Evolutionary conservation across 1,140 invertebrate species (phyloP), one percentile per base, ranked within the genome.

Genomic region (Drepana arcuata): DNA sequence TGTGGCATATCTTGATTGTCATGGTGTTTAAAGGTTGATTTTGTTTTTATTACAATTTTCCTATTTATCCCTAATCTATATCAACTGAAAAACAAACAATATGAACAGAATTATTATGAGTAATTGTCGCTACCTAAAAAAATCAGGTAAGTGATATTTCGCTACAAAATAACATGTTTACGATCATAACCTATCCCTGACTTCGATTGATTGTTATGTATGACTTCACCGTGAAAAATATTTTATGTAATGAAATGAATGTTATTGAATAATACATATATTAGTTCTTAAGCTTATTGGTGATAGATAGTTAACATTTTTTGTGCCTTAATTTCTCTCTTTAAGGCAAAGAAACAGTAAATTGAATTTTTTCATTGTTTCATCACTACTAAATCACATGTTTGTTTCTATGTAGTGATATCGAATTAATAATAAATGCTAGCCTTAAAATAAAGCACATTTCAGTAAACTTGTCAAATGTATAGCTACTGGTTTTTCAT

Each of bases 21-120:
- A 78, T 81, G 72, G 74, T 79, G 68, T 70, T 41, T 64, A 69
- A 62, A 74, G 65, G 68, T 73, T 71, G 68, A 79, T 58, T 77
- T 79, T 79, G 77, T 79, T 79, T 77, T 71, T 69, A 43, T 62
- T 51, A 42, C 26, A 72, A 61, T 72, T 69, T 71, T 60, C 54
- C 53, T 59, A 46, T 48, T 69, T 56, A 57, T 54, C 40, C 27
- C 25, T 29, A 38, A 18, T 57, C 41, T 42, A 44, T 36, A 48
- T 25, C 30, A 26, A 14, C 41, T 30, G 21, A 33, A 41, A 48
- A 41, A 58, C 11, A 36, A 67, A 51, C 40, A 71, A 49, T 37
- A 81, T 81, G 74, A 78, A 78, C 42, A 71, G 77, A 63, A 52
- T 79, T 51, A 60, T 79, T 45, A 48, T 72, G 35, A 69, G 65